A percentile compares a stretch with the other conserved stretches of the same genome.
phyloP scores from a whole-genome alignment of 2,113 vertebrate species.

The Rhinopomastus cyanomelas region DNA sequence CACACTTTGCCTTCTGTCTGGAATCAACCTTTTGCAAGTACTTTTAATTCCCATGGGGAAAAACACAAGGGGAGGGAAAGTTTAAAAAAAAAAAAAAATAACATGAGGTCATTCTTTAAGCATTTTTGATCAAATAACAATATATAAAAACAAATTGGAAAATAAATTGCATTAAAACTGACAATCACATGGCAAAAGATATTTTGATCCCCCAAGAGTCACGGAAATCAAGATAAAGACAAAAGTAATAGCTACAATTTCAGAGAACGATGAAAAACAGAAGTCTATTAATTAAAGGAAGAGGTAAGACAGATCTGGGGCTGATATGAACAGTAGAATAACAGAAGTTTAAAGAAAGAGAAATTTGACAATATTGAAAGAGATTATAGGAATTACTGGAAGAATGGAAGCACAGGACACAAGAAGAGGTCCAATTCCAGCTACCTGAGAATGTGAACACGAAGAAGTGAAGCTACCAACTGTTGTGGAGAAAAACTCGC shows the following conservation, averaged over 20 bases:
- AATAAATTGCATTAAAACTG: not conserved
- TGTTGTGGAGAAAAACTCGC: not conserved
- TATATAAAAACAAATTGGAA: not conserved
- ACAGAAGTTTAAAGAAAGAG: not conserved
- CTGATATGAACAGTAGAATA: not conserved
- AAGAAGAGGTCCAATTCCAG: not conserved
- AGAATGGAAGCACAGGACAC: accelerated
- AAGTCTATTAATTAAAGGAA: not conserved
- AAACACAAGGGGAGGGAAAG: not conserved
- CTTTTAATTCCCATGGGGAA: not conserved
- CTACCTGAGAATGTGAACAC: not conserved
- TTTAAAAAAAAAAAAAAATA: not conserved
- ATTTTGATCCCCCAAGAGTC: not conserved
- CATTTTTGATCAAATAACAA: not conserved
- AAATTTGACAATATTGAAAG: not conserved
- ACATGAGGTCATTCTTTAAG: not conserved
- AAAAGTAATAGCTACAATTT: not conserved
- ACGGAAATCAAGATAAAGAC: not conserved
- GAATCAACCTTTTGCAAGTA: not conserved
- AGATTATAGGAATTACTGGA: not conserved
- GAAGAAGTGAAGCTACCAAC: not conserved
- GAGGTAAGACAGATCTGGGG: not conserved
- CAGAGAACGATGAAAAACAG: not conserved
- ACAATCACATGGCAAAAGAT: not conserved
- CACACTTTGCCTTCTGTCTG: not conserved